Evolutionary conservation across 2,113 vertebrate species (phyloP), one percentile per base, ranked within the genome.

Genomic region (Aptenodytes patagonicus): DNA sequence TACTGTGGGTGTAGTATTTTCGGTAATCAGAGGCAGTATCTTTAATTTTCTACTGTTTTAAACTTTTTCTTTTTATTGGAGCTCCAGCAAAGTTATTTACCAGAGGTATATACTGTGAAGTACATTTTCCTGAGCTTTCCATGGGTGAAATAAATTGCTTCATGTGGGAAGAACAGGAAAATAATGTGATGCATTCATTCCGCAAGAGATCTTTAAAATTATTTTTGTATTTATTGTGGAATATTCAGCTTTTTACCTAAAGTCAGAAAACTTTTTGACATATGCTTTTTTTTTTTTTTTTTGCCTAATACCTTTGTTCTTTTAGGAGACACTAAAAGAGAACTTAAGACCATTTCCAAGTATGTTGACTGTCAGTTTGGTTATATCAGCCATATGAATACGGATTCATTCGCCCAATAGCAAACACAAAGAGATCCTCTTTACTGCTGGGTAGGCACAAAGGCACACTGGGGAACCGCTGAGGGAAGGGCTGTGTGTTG

Each of bases 41-140:
- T 95, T 96, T 82, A 90, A 94, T 97, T 95, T 96, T 97, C 38
- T 81, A 77, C 31, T 55, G n/a, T 82, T 97, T 58, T 40, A 89
- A 88, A 82, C 47, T 90, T 64, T 86, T 90, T 85, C 21, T 71
- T 96, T 93, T 86, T 87, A 90, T 69, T 81, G 70, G 83, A 72
- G 22, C 46, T 83, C 29, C 11, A 90, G 58, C 38, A 91, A 76
- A 97, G 61, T 71, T 96, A 54, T 96, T 97, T 97, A 87, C 61
- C 68, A 94, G 81, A 89, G 20, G 31, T 65, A 51, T 11, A 31
- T 26, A 49, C 25, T 49, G 32, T 78, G 52, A 92, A 73, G 26
- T 83, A 34, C 25, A 52, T 87, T 81, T 73, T 95, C 47, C 57
- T 29, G 51, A 78, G 29, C 44, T 94, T 86, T 60, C 20, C 38